Conservation (phyloP, 2,113 vertebrate species). For the Proterorhinus semilunaris region DNA sequence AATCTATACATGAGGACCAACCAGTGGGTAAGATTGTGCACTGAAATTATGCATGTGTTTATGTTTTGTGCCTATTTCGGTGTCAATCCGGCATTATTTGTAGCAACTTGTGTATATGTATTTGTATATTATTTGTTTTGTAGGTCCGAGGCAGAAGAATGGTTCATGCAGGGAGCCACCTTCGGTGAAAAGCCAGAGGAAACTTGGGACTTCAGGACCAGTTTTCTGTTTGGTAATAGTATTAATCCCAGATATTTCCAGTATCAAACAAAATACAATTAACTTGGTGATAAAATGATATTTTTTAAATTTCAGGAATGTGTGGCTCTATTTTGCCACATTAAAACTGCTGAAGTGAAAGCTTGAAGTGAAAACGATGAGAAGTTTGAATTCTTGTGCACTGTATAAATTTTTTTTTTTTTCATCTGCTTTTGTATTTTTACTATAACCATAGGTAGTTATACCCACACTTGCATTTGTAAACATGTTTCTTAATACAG, state of each 20-base stretch:
- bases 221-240: background rate
- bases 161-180: background rate
- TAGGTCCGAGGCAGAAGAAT: constrained; percentile 18
- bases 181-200: background rate
- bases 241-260: background rate
- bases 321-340: background rate
- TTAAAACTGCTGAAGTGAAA: background rate
- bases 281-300: background rate
- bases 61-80: constrained; percentile 7
- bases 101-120: background rate
- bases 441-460: background rate
- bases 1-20: constrained; percentile 83
- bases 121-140: constrained; percentile 42
- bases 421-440: background rate
- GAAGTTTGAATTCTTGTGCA: background rate
- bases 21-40: constrained; percentile 83
- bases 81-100: background rate
- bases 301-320: background rate
- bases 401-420: background rate
- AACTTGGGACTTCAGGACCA: background rate
- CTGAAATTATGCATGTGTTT: constrained; percentile 19
- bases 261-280: background rate
- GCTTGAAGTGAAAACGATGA: background rate
- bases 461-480: background rate
- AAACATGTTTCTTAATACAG: background rate